Conservation (phyloP, 2,113 vertebrate species). For the Callithrix jacchus region DNA sequence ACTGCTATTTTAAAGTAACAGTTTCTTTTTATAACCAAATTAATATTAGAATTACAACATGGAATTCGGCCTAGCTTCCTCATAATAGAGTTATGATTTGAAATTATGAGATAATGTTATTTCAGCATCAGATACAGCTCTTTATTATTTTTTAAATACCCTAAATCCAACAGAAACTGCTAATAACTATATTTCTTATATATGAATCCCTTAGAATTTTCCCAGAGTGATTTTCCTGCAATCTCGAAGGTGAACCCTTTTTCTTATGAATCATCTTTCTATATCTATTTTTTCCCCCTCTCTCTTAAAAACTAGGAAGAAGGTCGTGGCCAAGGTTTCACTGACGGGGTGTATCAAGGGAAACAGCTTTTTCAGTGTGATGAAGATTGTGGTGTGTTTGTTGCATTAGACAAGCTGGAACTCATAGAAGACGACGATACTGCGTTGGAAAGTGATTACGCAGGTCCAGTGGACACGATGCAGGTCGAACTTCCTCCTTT, state of each 20-base stretch:
- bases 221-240: not conserved
- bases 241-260: not conserved
- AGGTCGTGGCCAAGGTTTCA: slow-evolving; percentile 96
- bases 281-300: not conserved
- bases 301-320: slow-evolving; percentile 89
- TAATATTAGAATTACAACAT: not conserved
- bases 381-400: slow-evolving; percentile 97
- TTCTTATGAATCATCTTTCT: not conserved
- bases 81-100: not conserved
- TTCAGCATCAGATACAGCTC: not conserved
- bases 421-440: slow-evolving; percentile 91
- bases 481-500: slow-evolving; percentile 92
- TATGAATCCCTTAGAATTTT: slow-evolving; percentile 8
- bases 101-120: slow-evolving; percentile 31
- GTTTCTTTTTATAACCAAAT: slow-evolving; percentile 4
- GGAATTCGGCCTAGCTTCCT: not conserved
- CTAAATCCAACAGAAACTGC: not conserved
- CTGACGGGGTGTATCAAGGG: slow-evolving; percentile 97
- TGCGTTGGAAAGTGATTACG: slow-evolving; percentile 92
- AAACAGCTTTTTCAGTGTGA: slow-evolving; percentile 97
- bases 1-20: slow-evolving; percentile 2
- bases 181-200: not conserved
- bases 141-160: slow-evolving; percentile 18
- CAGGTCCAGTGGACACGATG: slow-evolving; percentile 88
- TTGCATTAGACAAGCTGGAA: slow-evolving; percentile 97